Base-by-base conservation (phyloP, 2,797 vertebrate genomes). In the Mormyrus hasselquistii region DNA sequence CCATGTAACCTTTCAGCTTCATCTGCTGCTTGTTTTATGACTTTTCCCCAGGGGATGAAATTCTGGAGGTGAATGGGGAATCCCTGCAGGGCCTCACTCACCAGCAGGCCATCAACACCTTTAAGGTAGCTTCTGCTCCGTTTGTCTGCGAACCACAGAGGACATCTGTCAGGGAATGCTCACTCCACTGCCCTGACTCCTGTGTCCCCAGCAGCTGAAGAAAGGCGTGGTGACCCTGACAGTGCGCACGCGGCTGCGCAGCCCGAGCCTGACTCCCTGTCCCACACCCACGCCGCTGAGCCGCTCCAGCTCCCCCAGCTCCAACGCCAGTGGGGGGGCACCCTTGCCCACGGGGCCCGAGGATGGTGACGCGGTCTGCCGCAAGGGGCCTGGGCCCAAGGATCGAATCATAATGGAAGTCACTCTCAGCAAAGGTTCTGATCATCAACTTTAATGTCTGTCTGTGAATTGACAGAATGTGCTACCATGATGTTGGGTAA, bases 321-420 rank as follows among this genome's bases (percentile, higher is more conserved):
- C 97, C 86, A 97, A 95, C 0, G 55, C 93, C 89, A 96, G 97
- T 0, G 93, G 94, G 8, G 95, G 94, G 0, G 90, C 94, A 0
- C 93, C 95, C 0, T 89, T 93, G 0, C 92, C 93, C 0, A 47
- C 93, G 0, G 93, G 92, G 65, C 88, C 92, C 0, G 97, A 98
- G 0, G 97, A 99, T 22, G 90, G 89, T 0, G 96, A 97, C 0
- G 59, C 92, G 1, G n/a, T 62, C 83, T 87, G 62, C 90, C 96
- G 95, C 59, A 97, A 95, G 90, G 95, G 96, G 6, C 98, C 96
- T 0, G 98, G 98, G 34, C 97, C 98, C 0, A 99, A 99, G 91
- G 98, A 99, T 93, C 96, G 97, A 90, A 96, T 99, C 5, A 95
- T 99, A 90, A 99, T 99, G 98, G 98, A 99, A 90, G 97, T 99